Evolutionary conservation across 2,113 vertebrate species (phyloP), one percentile per base, ranked within the genome.

Genomic region (Notothenia coriiceps): DNA sequence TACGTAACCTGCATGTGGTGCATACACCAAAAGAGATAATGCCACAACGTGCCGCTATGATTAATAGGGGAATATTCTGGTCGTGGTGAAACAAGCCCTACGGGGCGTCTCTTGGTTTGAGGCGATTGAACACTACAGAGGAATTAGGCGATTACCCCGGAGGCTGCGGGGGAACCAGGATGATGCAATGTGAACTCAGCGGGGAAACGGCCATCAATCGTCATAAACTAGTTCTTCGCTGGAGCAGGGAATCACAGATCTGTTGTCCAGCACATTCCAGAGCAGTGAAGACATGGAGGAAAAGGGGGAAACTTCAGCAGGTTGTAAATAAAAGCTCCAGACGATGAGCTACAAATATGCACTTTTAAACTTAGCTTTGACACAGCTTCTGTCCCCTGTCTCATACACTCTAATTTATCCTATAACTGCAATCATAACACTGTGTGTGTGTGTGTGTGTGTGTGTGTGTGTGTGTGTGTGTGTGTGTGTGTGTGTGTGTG

Each of bases 111-210:
- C 40, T 75, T 46, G 65, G 70, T 84, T 82, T 67, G 80, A 33
- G 44, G 35, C 65, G 5, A 65, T 14, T 76, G 70, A 71, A 56
- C 85, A 65, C 77, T 77, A 62, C n/a, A 44, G 86, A 86, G 83
- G 91, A 92, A 92, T 90, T 59, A 89, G 88, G 47, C 72, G 86
- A 91, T 92, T 90, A 86, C 79, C 88, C 77, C 22, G 22, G 62
- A 79, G 87, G 82, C 83, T 61, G 64, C 57, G 20, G 63, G 74
- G 74, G 70, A 70, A 75, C 79, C 64, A 49, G 55, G 76, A 66
- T 75, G 44, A 82, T 69, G 79, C 54, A 55, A 76, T 87, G 85
- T 77, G 83, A 91, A 79, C 86, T 75, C 86, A 69, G 86, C 54
- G 17, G 90, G 84, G 77, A 83, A 57, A 81, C 35, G 14, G 74